Evolutionary conservation across 2,888 invertebrate species (phyloP).

Genomic region (Bibio marci): DNA sequence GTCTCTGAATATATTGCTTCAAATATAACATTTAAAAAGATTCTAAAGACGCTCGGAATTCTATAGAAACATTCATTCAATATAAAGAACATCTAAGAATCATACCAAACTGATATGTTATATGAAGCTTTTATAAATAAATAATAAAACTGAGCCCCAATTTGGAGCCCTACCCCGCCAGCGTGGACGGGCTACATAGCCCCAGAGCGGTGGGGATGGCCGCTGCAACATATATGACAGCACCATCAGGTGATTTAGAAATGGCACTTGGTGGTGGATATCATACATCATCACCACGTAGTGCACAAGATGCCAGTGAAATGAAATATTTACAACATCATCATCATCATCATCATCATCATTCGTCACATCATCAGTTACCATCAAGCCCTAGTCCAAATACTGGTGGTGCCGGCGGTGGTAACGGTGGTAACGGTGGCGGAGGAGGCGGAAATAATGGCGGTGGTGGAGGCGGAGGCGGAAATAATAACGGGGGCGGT

Average conservation of each 20-base stretch:
- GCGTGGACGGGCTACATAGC: constrained; percentile 34
- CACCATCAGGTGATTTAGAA: constrained; percentile 65
- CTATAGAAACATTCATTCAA: too few relatives aligned
- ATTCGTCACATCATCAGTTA: constrained; percentile 33
- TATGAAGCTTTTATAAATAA: too few relatives aligned
- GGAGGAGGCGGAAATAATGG: constrained; percentile 15
- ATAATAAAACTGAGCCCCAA: constrained; percentile 32
- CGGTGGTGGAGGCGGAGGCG: constrained; percentile 26
- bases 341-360: constrained; percentile 67
- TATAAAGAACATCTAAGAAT: too few relatives aligned
- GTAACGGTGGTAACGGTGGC: constrained; percentile 16
- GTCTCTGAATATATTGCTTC: too few relatives aligned
- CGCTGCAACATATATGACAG: constrained; percentile 90
- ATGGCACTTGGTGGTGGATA: constrained; percentile 63
- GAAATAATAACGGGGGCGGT: not conserved
- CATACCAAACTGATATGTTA: too few relatives aligned
- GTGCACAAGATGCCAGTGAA: constrained; percentile 73
- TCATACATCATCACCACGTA: constrained; percentile 62
- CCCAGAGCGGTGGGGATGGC: constrained; percentile 75
- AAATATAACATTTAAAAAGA: too few relatives aligned
- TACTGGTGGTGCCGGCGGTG: constrained; percentile 21
- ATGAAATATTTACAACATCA: constrained; percentile 87
- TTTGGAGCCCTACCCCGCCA: constrained; percentile 34
- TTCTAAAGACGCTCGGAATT: too few relatives aligned
- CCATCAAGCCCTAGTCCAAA: constrained; percentile 48